Evolutionary conservation across 2,797 vertebrate species (phyloP).

Genomic region (Myiothlypis coronata): DNA sequence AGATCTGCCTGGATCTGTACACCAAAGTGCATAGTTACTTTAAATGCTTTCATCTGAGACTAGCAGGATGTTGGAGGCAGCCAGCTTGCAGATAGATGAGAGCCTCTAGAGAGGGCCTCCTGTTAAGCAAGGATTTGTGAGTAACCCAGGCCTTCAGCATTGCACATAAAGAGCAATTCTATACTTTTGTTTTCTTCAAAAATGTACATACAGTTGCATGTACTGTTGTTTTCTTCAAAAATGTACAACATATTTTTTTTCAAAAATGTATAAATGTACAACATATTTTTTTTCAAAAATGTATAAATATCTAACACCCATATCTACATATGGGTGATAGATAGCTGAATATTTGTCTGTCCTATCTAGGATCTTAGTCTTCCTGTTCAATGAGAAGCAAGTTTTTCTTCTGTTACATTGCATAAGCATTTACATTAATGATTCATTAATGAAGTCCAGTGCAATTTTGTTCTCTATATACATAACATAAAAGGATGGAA

Average conservation of each 20-base stretch:
- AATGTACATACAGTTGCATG: background rate
- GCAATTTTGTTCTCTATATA: background rate
- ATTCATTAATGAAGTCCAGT: background rate
- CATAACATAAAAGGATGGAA: background rate
- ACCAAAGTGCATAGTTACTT: background rate
- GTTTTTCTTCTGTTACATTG: background rate
- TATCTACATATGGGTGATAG: background rate
- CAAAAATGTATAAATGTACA: too few species aligned
- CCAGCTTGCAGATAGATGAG: background rate
- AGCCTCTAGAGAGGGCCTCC: background rate
- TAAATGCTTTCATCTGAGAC: background rate
- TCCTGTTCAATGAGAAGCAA: background rate
- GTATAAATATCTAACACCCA: too few species aligned
- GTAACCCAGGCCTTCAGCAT: background rate
- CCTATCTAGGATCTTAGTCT: background rate
- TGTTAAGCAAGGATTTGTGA: background rate
- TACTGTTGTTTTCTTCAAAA: too few species aligned
- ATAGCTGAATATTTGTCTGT: background rate
- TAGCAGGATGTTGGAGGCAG: background rate
- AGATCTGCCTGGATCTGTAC: background rate
- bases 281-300: too few species aligned
- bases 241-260: too few species aligned
- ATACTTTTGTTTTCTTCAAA: background rate
- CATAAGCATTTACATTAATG: background rate
- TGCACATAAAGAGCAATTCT: background rate